Percentiles rank a stretch among this genome's conserved stretches.
Conservation (phyloP, 2,888 invertebrate genomes). For the Venustoraphidia nigricollis region DNA sequence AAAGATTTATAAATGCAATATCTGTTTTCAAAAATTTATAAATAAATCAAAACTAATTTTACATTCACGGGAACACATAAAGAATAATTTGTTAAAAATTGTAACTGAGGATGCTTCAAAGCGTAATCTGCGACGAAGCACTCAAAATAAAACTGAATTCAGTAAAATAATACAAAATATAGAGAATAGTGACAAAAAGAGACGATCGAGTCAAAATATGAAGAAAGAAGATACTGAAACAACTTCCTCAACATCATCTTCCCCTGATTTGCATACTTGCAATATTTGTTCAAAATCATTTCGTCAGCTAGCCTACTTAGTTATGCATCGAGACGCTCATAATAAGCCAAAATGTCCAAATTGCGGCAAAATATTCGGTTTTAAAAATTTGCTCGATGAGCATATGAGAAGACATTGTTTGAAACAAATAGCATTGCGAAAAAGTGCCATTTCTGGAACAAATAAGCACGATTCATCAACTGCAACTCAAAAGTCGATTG, state of each 20-base stretch:
- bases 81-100: too few species aligned
- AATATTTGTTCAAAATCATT: conserved; percentile 34
- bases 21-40: too few species aligned
- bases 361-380: conserved; percentile 19
- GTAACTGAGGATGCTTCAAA: too few species aligned
- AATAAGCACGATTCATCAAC: not conserved
- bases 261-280: conserved; percentile 20
- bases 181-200: not conserved
- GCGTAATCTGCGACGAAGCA: conserved; percentile 1
- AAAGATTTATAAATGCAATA: too few species aligned
- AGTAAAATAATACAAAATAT: conserved; percentile 1
- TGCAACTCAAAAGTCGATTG: not conserved
- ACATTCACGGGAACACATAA: too few species aligned
- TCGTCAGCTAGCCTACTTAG: conserved; percentile 32
- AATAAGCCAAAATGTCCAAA: conserved; percentile 14
- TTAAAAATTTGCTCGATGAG: conserved; percentile 20
- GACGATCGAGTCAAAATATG: not conserved
- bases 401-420: conserved; percentile 22
- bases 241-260: not conserved
- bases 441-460: not conserved
- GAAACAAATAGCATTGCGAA: conserved; percentile 11
- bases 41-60: too few species aligned
- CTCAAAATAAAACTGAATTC: conserved; percentile 2
- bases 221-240: not conserved
- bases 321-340: conserved; percentile 23